Base-by-base conservation (phyloP, 2,888 invertebrate genomes). In the Tachystola acroxantha region DNA sequence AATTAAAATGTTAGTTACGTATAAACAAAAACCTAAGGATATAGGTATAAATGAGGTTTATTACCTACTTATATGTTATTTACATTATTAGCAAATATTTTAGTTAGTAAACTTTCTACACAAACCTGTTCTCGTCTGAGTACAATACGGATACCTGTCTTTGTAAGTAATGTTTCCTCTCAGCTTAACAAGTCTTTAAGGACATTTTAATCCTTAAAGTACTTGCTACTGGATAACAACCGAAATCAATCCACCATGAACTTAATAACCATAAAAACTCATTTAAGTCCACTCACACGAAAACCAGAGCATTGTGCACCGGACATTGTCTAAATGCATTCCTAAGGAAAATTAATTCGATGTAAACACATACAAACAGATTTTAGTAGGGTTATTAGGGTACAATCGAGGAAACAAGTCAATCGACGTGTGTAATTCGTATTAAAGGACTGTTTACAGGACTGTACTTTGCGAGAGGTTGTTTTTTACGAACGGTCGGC, bases 401-500 rank as follows among this genome's bases (percentile, higher is more conserved):
- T 68, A 76, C 71, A 81, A 69, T 74, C 65, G 59, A 62, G 68
- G 65, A 76, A 82, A 77, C 73, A 67, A 76, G 66, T 76, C 78
- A 79, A 73, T 73, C 69, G 69, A 57, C 46, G 76, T 77, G 84
- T 82, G 65, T 76, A 67, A 85, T 84, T 73, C 84, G 79, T 72
- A 82, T 86, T 82, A 85, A 64, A 62, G 70, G 70, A 70, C 71
- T 73, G 74, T 81, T 81, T 82, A 80, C 78, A 77, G 67, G 69
- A 64, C 57, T 59, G 55, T 63, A 59, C 63, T 62, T 65, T 68
- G 60, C 58, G 58, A 47, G 48, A 52, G 60, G 53, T 57, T 24
- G 24, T 24, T 59, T 58, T 75, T 72, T 64, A 65, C 63, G 57
- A 64, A 62, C 57, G 69, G 65, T 57, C 71, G 66, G 57, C 60